phyloP scores from a whole-genome alignment of 1,140 invertebrate genomes.

The Cotesia typhae region DNA sequence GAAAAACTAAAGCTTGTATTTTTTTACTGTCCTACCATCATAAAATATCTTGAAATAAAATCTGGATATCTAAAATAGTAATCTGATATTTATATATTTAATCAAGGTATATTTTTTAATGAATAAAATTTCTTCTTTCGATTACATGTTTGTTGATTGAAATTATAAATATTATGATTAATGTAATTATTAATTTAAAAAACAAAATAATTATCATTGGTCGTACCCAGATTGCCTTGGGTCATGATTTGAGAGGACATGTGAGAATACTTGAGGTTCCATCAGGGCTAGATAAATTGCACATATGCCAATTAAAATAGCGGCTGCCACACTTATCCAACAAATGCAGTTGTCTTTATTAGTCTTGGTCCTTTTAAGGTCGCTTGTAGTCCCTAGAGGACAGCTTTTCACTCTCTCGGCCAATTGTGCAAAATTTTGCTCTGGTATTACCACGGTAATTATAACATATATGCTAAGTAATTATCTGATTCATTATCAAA shows the following conservation, averaged over 20 bases:
- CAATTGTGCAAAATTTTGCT: slow-evolving; percentile 50
- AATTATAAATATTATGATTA: slow-evolving; percentile 6
- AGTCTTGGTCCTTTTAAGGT: slow-evolving; percentile 53
- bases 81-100: background rate
- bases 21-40: slow-evolving; percentile 21
- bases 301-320: slow-evolving; percentile 56
- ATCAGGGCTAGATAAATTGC: slow-evolving; percentile 57
- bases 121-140: background rate
- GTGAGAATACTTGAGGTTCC: slow-evolving; percentile 57
- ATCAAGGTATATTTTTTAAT: too few species aligned
- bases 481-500: slow-evolving; percentile 13
- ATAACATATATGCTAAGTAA: slow-evolving; percentile 33
- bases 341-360: slow-evolving; percentile 52
- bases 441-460: slow-evolving; percentile 55
- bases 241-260: slow-evolving; percentile 57
- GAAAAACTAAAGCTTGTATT: slow-evolving; percentile 62
- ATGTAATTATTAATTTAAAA: slow-evolving; percentile 18
- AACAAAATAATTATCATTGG: slow-evolving; percentile 48
- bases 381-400: slow-evolving; percentile 49
- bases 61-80: background rate
- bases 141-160: background rate
- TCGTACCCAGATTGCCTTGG: slow-evolving; percentile 62
- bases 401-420: slow-evolving; percentile 50
- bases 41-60: background rate
- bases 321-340: slow-evolving; percentile 56